A percentile compares a stretch with the other conserved stretches of the same genome.
Conservation (phyloP, 2,888 invertebrate genomes). For the Rotaria macrura region DNA sequence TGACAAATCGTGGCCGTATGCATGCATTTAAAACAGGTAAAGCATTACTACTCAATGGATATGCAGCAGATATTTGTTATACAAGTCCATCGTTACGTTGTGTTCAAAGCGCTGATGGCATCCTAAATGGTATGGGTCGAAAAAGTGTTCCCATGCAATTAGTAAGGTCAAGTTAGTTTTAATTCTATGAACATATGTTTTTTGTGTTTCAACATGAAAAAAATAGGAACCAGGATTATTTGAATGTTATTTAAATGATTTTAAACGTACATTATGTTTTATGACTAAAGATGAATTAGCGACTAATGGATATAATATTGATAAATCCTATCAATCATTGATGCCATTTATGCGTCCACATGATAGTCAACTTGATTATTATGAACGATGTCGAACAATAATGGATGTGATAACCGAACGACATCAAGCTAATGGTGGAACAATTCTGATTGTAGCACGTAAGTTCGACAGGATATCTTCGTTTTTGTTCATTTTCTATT, state of each 20-base stretch:
- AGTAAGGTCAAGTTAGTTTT: background rate
- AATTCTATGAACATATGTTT: too few species aligned
- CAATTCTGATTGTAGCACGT: conserved; percentile 6
- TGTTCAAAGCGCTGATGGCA: background rate
- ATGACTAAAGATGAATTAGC: conserved; percentile 20
- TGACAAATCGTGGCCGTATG: conserved; percentile 5
- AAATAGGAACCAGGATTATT: background rate
- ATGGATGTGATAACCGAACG: conserved; percentile 8
- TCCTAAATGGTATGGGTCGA: background rate
- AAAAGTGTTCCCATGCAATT: background rate
- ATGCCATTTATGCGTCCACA: conserved; percentile 16
- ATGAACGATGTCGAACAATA: background rate
- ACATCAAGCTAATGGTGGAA: background rate
- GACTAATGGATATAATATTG: background rate
- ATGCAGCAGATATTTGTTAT: conserved; percentile 18
- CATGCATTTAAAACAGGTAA: conserved; percentile 9
- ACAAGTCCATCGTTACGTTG: conserved; percentile 3
- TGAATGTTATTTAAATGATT: conserved; percentile 19
- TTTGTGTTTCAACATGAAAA: too few species aligned
- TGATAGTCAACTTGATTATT: conserved; percentile 2
- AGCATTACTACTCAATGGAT: background rate
- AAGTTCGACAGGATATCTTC: background rate
- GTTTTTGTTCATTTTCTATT: too few species aligned
- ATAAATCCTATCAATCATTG: background rate
- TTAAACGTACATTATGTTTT: conserved; percentile 11